A percentile compares a stretch with the other conserved stretches of the same genome.
These are phyloP conservation scores for Psittacula derbiana DNA, from an alignment of 2,797 vertebrate genomes.

Conservation along the genomic window DNA sequence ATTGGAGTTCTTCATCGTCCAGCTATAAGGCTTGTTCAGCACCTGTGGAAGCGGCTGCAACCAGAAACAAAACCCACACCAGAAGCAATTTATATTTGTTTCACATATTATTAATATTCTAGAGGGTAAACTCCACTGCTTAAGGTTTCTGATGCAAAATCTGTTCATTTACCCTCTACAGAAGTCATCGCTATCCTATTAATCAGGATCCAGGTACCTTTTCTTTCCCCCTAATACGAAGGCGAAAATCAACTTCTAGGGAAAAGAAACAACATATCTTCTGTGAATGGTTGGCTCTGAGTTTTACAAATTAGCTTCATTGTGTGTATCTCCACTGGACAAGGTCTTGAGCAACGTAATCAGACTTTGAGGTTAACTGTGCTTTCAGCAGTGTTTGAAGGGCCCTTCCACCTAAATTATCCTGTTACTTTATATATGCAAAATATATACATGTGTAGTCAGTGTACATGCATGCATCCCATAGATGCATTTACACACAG, in stretches of 20 bases:
- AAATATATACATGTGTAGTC: neutral
- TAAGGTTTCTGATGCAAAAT: neutral
- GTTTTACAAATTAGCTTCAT: neutral
- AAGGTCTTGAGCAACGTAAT: neutral
- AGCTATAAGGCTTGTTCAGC: neutral
- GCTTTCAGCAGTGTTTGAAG: neutral
- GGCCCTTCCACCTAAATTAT: neutral
- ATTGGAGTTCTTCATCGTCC: neutral
- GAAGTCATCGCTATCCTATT: neutral
- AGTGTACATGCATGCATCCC: rapidly evolving
- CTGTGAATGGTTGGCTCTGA: neutral
- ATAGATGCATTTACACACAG: neutral
- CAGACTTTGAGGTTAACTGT: neutral
- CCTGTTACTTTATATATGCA: neutral
- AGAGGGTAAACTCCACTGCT: neutral
- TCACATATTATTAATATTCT: neutral
- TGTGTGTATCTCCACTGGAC: neutral
- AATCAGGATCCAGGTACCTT: neutral
- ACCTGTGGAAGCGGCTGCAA: neutral
- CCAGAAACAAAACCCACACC: neutral
- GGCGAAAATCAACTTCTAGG: neutral
- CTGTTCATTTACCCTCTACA: neutral
- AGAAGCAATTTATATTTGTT: neutral
- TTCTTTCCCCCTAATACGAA: neutral
- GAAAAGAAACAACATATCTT: neutral